Conservation (phyloP, 2,113 vertebrate species). For the Syrrhaptes paradoxus region DNA sequence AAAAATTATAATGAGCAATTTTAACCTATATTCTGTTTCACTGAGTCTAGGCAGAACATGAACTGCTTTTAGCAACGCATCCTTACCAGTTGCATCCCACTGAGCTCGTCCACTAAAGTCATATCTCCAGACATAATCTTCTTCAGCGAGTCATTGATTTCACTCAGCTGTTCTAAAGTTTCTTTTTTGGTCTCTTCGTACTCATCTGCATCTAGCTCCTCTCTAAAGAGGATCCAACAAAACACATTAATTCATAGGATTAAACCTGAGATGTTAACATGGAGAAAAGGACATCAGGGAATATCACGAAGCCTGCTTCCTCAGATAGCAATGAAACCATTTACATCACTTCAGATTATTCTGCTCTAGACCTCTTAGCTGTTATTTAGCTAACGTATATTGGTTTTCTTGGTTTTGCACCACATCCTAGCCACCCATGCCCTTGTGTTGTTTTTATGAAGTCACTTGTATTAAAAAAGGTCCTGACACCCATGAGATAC, state of each 20-base stretch:
- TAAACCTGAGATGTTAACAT: neutral
- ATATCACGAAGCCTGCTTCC: rapidly evolving
- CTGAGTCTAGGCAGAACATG: neutral
- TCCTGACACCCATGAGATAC: neutral
- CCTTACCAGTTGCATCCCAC: constrained; percentile 95
- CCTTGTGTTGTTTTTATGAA: neutral
- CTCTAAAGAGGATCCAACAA: constrained; percentile 72
- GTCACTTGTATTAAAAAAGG: neutral
- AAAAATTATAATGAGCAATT: neutral
- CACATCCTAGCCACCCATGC: neutral
- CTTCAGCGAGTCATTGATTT: constrained; percentile 95
- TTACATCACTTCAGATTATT: neutral
- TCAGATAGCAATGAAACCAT: neutral
- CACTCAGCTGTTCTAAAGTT: constrained; percentile 93
- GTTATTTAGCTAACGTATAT: rapidly evolving
- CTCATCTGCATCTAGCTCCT: constrained; percentile 93
- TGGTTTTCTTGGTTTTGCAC: neutral
- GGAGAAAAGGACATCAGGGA: neutral
- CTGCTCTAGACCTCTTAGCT: neutral
- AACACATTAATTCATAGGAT: neutral
- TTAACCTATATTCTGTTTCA: neutral
- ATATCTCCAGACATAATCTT: constrained; percentile 97
- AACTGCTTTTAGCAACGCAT: neutral
- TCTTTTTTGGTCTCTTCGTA: constrained; percentile 98
- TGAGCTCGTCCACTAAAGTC: constrained; percentile 95